A percentile compares a stretch with the other conserved stretches of the same genome.
Evolutionary conservation across 2,888 invertebrate species (phyloP).

Genomic region (Conchocele bisecta): DNA sequence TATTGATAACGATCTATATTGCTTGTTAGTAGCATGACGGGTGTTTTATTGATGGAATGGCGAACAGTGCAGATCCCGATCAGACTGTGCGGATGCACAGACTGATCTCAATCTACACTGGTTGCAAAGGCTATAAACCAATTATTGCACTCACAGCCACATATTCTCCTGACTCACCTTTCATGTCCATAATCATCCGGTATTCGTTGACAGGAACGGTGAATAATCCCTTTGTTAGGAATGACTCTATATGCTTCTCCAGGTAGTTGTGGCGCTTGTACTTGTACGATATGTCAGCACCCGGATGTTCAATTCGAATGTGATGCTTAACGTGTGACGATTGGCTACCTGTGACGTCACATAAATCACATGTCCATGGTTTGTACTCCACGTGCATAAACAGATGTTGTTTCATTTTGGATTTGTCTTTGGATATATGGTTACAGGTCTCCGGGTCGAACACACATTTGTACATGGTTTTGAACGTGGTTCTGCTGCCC

Average conservation of each 20-base stretch:
- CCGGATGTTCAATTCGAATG: slow-evolving; percentile 50
- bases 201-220: slow-evolving; percentile 57
- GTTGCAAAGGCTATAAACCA: too few species aligned
- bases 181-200: slow-evolving; percentile 53
- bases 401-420: slow-evolving; percentile 59
- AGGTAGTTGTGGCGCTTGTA: slow-evolving; percentile 57
- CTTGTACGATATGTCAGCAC: slow-evolving; percentile 44
- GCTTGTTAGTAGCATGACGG: too few species aligned
- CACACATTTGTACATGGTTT: slow-evolving; percentile 58
- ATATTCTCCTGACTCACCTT: slow-evolving; percentile 55
- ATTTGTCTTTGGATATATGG: slow-evolving; percentile 60
- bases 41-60: too few species aligned
- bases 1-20: too few species aligned
- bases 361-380: slow-evolving; percentile 58
- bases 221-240: slow-evolving; percentile 50
- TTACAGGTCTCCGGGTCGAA: slow-evolving; percentile 57
- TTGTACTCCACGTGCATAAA: slow-evolving; percentile 61
- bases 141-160: too few species aligned
- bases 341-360: slow-evolving; percentile 57
- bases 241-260: slow-evolving; percentile 56
- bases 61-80: too few species aligned
- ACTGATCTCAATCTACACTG: too few species aligned
- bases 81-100: too few species aligned
- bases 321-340: slow-evolving; percentile 58
- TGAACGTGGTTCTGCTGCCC: slow-evolving; percentile 45